Evolutionary conservation across 2,888 invertebrate genomes (phyloP).

Genomic region (Antheraea assamensis): DNA sequence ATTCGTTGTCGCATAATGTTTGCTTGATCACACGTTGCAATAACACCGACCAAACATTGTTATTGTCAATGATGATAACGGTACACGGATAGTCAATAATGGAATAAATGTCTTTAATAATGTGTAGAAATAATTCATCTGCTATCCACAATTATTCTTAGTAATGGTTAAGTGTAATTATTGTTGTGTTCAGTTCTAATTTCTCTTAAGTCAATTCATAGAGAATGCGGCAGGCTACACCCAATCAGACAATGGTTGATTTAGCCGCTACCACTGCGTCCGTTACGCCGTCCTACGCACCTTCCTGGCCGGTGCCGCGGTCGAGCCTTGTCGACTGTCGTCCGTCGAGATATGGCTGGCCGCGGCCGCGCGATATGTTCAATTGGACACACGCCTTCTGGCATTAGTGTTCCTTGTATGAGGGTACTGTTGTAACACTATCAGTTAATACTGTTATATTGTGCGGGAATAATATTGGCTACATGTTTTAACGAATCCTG

Average conservation of each 20-base stretch:
- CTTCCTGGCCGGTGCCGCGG: conserved; percentile 42
- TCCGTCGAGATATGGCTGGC: conserved; percentile 46
- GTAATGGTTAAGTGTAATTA: no score
- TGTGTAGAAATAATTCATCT: no score
- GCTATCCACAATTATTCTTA: no score
- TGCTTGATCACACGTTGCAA: no score
- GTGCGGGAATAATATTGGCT: background rate
- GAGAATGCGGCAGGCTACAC: conserved; percentile 67
- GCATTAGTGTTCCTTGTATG: conserved; percentile 62
- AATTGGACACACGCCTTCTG: conserved; percentile 69
- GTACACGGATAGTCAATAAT: no score
- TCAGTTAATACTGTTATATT: conserved; percentile 6
- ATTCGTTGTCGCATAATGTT: no score
- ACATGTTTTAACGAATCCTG: background rate
- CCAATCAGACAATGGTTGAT: conserved; percentile 78
- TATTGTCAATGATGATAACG: no score
- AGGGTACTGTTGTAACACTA: conserved; percentile 59
- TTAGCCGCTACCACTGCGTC: conserved; percentile 66
- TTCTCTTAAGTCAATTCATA: background rate
- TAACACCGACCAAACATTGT: no score
- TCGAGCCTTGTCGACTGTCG: conserved; percentile 48
- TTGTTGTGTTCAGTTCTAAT: conserved; percentile 7
- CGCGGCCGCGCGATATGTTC: conserved; percentile 58
- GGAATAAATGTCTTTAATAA: no score
- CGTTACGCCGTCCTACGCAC: conserved; percentile 76